phyloP scores from a whole-genome alignment of 2,888 invertebrate species.

The Dendrolimus houi region DNA sequence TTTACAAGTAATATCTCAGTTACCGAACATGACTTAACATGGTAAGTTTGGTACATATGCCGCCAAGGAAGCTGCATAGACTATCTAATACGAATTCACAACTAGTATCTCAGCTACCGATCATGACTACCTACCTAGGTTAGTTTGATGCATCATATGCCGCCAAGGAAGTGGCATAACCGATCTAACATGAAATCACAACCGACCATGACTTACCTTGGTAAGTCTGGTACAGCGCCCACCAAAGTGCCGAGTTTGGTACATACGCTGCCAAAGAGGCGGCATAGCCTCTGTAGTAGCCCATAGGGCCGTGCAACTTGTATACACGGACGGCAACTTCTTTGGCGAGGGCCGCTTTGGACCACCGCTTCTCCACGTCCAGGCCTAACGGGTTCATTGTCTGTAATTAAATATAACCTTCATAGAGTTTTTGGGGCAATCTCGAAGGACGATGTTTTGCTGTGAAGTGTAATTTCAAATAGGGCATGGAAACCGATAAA shows the following conservation, averaged over 20 bases:
- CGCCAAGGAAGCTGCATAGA: slow-evolving; percentile 85
- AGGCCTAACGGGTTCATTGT: slow-evolving; percentile 86
- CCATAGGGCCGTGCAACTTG: slow-evolving; percentile 85
- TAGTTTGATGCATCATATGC: slow-evolving; percentile 96
- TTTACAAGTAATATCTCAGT: too few species aligned
- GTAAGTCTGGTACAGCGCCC: slow-evolving; percentile 95
- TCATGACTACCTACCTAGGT: slow-evolving; percentile 90
- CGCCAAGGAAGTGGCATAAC: slow-evolving; percentile 85
- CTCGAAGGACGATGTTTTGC: too few species aligned
- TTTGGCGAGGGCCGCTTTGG: slow-evolving; percentile 80
- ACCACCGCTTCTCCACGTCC: slow-evolving; percentile 76
- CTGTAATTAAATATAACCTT: slow-evolving; percentile 21
- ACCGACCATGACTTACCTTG: slow-evolving; percentile 79
- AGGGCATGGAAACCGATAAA: too few species aligned
- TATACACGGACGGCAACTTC: slow-evolving; percentile 89
- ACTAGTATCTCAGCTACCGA: too few species aligned
- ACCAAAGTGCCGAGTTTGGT: slow-evolving; percentile 98
- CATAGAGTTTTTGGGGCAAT: too few species aligned
- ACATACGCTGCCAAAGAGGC: slow-evolving; percentile 96
- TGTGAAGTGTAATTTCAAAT: too few species aligned
- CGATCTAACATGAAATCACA: too few species aligned
- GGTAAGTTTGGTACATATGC: slow-evolving; percentile 94
- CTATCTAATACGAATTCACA: too few species aligned
- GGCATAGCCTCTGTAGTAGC: slow-evolving; percentile 95
- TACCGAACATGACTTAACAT: too few species aligned